Base-by-base conservation (phyloP, 1,140 invertebrate genomes). In the Caenorhabditis brenneri region DNA sequence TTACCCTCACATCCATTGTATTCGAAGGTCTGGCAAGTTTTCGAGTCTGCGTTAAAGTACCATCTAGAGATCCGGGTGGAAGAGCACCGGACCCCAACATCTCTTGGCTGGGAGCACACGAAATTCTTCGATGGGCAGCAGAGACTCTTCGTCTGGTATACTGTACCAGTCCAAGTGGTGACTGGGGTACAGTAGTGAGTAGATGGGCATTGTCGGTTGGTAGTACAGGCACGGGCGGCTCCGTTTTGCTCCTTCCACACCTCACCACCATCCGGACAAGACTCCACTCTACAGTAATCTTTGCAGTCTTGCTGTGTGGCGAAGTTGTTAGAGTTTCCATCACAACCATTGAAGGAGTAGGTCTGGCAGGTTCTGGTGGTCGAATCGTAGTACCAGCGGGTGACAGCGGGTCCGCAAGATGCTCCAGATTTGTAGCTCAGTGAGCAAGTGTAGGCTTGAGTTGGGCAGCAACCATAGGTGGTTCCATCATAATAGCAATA, bases 1-100 rank as follows among this genome's bases (percentile, higher is more conserved):
- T 91, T 91, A n/a, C 88, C 89, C 81, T 90, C 89, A 74, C 89
- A 89, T 39, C 89, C 89, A 81, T 90, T 90, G 86, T 90, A 90
- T 80, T 90, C 89, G 69, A 91, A 90, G 6, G 88, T 85, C 48
- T 88, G 86, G 58, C 89, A 90, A 2, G 85, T 91, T 80, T 90
- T 91, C 15, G 88, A 88, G 78, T 90, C 89, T 7, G 88, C 87
- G 78, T 90, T 90, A 89, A 90, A 90, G 82, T 84, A 91, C 80
- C 85, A 90, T 58, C 89, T 88, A 9, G 90, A 87, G 65, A 90
- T 90, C 55, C 87, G 78, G 9, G 90, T 89, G 79, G 81, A 86
- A 16, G 84, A 87, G 83, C 89, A 90, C 27, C 89, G 58, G 27
- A 90, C 89, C 9, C 89, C 89, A 16, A 90, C 87, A 80, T 90